These are phyloP conservation scores for Egretta garzetta DNA, from an alignment of 2,113 vertebrate genomes.

Conservation along the genomic window DNA sequence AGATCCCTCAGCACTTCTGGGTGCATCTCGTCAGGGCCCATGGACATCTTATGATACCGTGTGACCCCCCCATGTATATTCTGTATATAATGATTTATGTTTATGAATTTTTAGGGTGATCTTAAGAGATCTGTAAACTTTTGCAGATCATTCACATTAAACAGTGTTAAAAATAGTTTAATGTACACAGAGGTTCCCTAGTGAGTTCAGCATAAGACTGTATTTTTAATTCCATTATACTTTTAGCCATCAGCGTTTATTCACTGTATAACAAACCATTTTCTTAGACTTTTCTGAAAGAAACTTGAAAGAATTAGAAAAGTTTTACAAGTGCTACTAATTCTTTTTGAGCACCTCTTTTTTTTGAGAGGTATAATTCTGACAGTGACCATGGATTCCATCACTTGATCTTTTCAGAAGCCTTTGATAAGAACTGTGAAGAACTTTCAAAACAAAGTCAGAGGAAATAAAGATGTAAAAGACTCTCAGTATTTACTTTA, in stretches of 20 bases:
- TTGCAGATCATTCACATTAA: neutral
- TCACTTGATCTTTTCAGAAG: conserved; percentile 50
- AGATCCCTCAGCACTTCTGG: neutral
- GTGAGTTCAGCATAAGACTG: neutral
- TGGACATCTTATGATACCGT: neutral
- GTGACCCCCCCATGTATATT: neutral
- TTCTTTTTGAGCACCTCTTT: conserved; percentile 38
- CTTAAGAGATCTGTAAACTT: neutral
- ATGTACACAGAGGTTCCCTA: neutral
- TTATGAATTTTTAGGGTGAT: neutral
- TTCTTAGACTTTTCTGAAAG: conserved; percentile 32
- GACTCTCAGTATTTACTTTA: neutral
- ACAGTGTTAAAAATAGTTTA: neutral
- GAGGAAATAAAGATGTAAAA: conserved; percentile 40
- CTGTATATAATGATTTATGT: neutral
- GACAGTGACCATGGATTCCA: conserved; percentile 20
- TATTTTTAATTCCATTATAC: neutral
- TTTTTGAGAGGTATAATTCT: conserved; percentile 40
- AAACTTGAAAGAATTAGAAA: conserved; percentile 10
- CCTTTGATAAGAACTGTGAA: conserved; percentile 39
- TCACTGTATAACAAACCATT: conserved; percentile 10
- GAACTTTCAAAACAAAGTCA: conserved; percentile 47
- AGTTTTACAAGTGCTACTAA: conserved; percentile 37
- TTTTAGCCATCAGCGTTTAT: neutral
- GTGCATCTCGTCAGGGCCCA: neutral